A percentile compares a stretch with the other conserved stretches of the same genome.
phyloP scores from a whole-genome alignment of 2,113 vertebrate genomes.

The Puffinus mauretanicus region DNA sequence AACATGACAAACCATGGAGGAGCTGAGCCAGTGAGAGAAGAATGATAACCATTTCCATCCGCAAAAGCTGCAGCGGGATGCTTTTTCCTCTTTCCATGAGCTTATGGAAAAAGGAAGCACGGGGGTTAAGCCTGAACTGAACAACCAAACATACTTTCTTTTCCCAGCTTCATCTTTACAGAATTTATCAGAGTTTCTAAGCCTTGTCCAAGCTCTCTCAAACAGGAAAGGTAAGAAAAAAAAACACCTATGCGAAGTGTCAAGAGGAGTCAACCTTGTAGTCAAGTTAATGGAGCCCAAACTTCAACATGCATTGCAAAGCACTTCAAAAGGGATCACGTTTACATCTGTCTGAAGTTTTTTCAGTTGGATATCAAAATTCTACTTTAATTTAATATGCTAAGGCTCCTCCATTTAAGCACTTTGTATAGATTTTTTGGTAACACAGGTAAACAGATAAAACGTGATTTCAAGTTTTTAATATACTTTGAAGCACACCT shows the following conservation, averaged over 20 bases:
- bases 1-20: background rate
- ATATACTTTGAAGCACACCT: background rate
- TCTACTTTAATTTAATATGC: background rate
- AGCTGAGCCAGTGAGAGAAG: background rate
- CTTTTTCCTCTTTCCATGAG: background rate
- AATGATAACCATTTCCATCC: background rate
- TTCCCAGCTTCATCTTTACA: background rate
- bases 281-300: background rate
- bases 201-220: background rate
- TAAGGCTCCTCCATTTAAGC: background rate
- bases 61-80: background rate
- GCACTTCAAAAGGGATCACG: background rate
- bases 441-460: background rate
- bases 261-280: background rate
- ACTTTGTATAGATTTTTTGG: background rate
- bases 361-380: background rate
- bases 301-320: background rate
- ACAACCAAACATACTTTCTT: background rate
- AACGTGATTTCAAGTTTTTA: background rate
- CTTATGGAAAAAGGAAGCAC: background rate
- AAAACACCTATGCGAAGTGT: rapidly evolving
- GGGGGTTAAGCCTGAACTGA: background rate
- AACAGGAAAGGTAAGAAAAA: background rate
- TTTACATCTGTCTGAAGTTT: background rate
- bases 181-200: background rate